Conservation (phyloP, 2,888 invertebrate species). For the Caenorhabditis afra region DNA sequence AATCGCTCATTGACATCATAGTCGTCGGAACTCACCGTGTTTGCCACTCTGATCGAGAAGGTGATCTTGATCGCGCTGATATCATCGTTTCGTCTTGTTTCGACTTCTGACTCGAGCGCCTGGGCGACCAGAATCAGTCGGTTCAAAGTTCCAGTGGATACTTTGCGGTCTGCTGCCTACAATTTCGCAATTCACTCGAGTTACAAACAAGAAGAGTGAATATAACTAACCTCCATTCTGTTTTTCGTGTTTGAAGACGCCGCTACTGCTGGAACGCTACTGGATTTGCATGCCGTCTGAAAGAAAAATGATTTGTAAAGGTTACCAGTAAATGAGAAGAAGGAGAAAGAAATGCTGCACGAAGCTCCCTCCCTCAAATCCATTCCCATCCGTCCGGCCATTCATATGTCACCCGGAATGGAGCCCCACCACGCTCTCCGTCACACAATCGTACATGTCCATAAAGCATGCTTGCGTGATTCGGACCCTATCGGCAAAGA, state of each 20-base stretch:
- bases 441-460: conserved; percentile 18
- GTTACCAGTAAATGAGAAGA: neutral
- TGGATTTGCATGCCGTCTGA: conserved; percentile 60
- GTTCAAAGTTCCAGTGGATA: conserved; percentile 78
- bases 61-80: conserved; percentile 76
- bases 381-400: neutral
- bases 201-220: neutral
- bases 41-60: conserved; percentile 76
- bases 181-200: no score
- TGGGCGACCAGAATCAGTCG: conserved; percentile 78
- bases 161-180: conserved; percentile 67
- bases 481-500: conserved; percentile 14
- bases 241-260: conserved; percentile 31
- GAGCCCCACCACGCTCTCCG: neutral
- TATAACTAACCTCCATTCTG: conserved; percentile 45
- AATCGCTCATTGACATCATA: conserved; percentile 16
- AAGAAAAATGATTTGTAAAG: conserved; percentile 9
- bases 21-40: conserved; percentile 66
- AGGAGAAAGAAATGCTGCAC: neutral
- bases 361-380: neutral
- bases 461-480: conserved; percentile 37
- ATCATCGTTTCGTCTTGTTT: conserved; percentile 74
- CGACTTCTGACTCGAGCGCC: conserved; percentile 77
- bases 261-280: conserved; percentile 40
- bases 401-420: conserved; percentile 23